phyloP scores from a whole-genome alignment of 2,113 vertebrate species.

The Dendropsophus ebraccatus region DNA sequence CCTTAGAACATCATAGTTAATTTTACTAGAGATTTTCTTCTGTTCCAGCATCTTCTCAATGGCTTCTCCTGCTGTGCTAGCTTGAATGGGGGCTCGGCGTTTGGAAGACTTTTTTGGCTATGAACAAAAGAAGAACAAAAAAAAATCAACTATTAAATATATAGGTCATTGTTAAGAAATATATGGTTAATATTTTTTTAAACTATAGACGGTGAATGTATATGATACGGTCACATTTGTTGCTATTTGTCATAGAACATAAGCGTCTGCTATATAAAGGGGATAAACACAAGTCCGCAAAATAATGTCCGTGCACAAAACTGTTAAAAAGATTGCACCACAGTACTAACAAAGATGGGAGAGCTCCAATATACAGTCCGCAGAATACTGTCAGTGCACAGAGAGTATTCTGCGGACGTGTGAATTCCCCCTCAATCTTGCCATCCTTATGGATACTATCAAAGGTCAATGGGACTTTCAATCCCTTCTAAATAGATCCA shows the following conservation, averaged over 20 bases:
- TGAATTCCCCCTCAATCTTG: too few species aligned
- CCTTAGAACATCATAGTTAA: slow-evolving; percentile 95
- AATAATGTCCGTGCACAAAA: too few species aligned
- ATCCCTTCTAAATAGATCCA: too few species aligned
- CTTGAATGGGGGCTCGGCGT: slow-evolving; percentile 82
- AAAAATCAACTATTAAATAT: slow-evolving; percentile 33
- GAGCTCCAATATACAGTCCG: too few species aligned
- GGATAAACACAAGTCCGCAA: too few species aligned
- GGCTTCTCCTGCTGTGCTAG: slow-evolving; percentile 92
- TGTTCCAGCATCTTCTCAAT: slow-evolving; percentile 98
- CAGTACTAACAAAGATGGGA: too few species aligned
- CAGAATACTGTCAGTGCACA: too few species aligned
- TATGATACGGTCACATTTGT: too few species aligned
- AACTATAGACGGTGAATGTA: too few species aligned
- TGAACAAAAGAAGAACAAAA: slow-evolving; percentile 51
- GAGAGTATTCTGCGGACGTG: too few species aligned
- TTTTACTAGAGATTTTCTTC: slow-evolving; percentile 95
- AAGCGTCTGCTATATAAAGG: background rate
- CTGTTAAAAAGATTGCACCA: too few species aligned
- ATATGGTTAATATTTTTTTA: background rate
- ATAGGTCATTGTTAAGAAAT: background rate
- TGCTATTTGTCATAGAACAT: background rate
- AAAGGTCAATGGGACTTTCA: background rate
- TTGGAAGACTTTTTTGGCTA: slow-evolving; percentile 78
- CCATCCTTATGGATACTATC: background rate